These are phyloP conservation scores for Leptodactylus fuscus DNA, from an alignment of 2,113 vertebrate species.

Conservation along the genomic window DNA sequence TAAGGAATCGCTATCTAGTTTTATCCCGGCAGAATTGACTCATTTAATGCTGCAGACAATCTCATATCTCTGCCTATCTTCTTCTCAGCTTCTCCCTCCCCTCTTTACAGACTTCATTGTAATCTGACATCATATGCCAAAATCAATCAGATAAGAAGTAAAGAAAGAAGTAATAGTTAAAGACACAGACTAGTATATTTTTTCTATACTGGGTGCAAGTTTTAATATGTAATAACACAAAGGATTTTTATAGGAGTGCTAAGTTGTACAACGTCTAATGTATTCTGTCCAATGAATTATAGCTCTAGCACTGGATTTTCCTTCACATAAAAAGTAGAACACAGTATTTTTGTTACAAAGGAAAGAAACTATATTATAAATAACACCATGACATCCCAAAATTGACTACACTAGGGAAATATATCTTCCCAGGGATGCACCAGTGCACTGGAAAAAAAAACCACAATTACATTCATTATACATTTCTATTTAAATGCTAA, in stretches of 20 bases:
- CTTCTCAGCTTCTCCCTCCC: too few species aligned
- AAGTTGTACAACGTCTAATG: slow-evolving; percentile 1
- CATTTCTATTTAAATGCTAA: slow-evolving; percentile 35
- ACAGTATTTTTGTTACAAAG: not conserved
- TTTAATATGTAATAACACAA: too few species aligned
- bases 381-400: not conserved
- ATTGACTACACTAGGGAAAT: not conserved
- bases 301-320: not conserved
- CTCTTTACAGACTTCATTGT: too few species aligned
- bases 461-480: slow-evolving; percentile 14
- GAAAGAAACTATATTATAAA: slow-evolving; percentile 12
- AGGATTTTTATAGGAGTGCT: not conserved
- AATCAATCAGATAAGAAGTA: too few species aligned
- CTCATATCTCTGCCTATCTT: too few species aligned
- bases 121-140: too few species aligned
- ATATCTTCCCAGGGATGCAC: slow-evolving; percentile 22
- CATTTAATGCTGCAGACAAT: too few species aligned
- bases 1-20: too few species aligned
- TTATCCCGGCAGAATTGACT: too few species aligned
- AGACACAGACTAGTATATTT: too few species aligned
- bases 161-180: too few species aligned
- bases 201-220: too few species aligned
- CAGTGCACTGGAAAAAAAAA: not conserved
- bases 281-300: not conserved
- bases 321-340: slow-evolving; percentile 1